These are phyloP conservation scores for Odobenus rosmarus DNA, from an alignment of 2,113 vertebrate species.

Conservation along the genomic window DNA sequence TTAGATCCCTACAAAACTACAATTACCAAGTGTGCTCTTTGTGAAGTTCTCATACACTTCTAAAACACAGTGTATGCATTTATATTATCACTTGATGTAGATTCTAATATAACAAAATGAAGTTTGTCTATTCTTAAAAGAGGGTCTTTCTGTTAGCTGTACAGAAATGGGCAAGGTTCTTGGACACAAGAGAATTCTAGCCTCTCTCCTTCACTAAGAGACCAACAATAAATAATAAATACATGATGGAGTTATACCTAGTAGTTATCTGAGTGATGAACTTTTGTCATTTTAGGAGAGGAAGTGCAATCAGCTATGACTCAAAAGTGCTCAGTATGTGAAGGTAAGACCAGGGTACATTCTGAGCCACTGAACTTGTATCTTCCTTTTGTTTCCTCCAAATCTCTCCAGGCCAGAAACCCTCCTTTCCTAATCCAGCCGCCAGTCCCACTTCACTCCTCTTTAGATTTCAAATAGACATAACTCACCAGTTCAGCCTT, in stretches of 20 bases:
- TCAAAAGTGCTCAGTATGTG: neutral
- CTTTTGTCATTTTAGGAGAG: neutral
- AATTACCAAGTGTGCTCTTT: neutral
- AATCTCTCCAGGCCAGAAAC: neutral
- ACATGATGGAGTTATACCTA: neutral
- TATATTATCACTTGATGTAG: neutral
- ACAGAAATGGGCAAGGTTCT: conserved; percentile 10
- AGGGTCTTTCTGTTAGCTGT: neutral
- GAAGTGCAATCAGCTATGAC: neutral
- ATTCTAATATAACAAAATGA: neutral
- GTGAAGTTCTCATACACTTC: neutral
- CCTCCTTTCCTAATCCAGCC: neutral
- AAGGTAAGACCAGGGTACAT: neutral
- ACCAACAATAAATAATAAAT: neutral
- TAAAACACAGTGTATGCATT: neutral
- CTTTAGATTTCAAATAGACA: neutral
- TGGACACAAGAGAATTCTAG: neutral
- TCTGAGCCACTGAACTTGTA: neutral
- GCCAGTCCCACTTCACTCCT: neutral
- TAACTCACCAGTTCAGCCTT: conserved; percentile 76
- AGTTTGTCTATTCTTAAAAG: neutral
- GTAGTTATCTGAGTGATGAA: neutral
- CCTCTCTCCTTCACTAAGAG: neutral
- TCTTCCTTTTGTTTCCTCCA: neutral
- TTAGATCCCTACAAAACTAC: neutral